Evolutionary conservation across 2,113 vertebrate species (phyloP), one percentile per base, ranked within the genome.

Genomic region (Apodemus sylvaticus): DNA sequence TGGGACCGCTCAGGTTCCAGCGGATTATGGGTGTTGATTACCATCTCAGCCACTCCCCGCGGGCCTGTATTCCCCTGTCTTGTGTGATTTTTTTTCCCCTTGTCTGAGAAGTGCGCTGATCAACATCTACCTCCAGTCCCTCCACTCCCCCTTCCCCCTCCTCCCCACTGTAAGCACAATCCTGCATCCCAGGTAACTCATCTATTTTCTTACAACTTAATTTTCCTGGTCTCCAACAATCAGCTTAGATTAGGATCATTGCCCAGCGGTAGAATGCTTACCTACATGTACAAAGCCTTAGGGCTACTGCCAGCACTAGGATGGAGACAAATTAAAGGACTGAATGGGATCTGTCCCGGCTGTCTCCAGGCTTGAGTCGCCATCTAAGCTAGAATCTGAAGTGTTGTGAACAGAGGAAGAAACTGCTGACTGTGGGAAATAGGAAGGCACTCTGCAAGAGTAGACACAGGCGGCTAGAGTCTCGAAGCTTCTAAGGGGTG

Each of bases 201-300:
- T 68, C 88, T 64, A 1, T 83, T 97, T 64, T 76, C n/a, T 42
- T 26, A 60, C 58, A 58, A 34, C 19, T 64, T 93, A 26, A 71
- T 29, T 87, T 86, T 60, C 34, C 36, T 70, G 39, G 42, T 34
- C 34, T 83, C 5, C 29, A 39, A 58, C 51, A 55, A 17, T 73
- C 24, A 39, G 3, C 48, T 39, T 58, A 11, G 36, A 16, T 53
- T 31, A 17, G 14, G 51, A 24, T 17, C 22, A 5, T 7, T 29
- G 48, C 51, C 8, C 36, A 55, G 51, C 0, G 3, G 34, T 10
- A 14, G 36, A 31, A 39, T 31, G 51, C 36, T 73, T 73, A 36
- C 36, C 51, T 39, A 0, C 19, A 55, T 29, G 34, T 8, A 4
- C 13, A 39, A 55, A 48, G 14, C 8, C 12, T 36, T 70, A 16